Base-by-base conservation (phyloP, 2,797 vertebrate species). In the Epinephelus malabaricus region DNA sequence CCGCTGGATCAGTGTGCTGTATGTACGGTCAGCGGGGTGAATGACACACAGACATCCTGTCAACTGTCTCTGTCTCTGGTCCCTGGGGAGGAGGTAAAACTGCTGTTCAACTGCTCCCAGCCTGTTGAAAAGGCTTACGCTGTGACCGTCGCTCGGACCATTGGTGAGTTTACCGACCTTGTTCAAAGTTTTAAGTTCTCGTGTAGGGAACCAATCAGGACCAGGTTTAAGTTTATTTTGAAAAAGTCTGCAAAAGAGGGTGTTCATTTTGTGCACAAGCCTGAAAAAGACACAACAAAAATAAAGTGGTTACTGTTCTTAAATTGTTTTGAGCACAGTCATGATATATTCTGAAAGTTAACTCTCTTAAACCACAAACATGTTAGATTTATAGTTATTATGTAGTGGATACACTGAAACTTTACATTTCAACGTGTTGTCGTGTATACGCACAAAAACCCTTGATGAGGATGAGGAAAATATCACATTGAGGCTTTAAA, bases 51-150 rank as follows among this genome's bases (percentile, higher is more conserved):
- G 61, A 86, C 56, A 0, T 59, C 78, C 76, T 94, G 94, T 68
- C 18, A 34, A 2, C 7, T 77, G 0, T 81, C 85, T 50, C 43
- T 93, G 47, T 2, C 75, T 11, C 81, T 94, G 85, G 38, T 53
- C 12, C 87, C 92, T 7, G 90, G 88, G 15, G 46, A 61, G 73
- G 88, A 93, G 15, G 89, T 88, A 30, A 88, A 73, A 15, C 82
- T 95, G 69, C 61, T 86, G 67, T 92, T 95, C 62, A 89, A 81
- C 27, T 95, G 94, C 82, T 62, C 89, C 2, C 51, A 91, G 59
- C 71, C 85, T 0, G 1, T 82, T 1, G 86, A 85, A 0, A 27
- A 92, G 56, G 46, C 81, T 0, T 94, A 81, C 78, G n/a, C 21
- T 13, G 92, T 93, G 72, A 49, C 17, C 0, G 69, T 93, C 2